phyloP scores from a whole-genome alignment of 2,113 vertebrate species.

The Noturus placidus region DNA sequence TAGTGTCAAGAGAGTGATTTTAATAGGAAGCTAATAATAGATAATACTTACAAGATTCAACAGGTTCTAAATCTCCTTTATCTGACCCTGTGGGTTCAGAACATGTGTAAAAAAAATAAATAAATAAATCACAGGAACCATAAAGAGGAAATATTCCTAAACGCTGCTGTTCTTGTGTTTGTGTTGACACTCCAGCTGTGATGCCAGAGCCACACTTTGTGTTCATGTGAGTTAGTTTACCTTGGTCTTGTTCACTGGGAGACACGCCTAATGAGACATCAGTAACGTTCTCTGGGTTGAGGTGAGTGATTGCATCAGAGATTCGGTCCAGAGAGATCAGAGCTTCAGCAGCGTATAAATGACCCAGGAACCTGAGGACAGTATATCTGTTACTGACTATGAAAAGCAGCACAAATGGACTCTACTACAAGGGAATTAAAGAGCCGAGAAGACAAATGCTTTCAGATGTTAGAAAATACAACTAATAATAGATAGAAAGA shows the following conservation, averaged over 20 bases:
- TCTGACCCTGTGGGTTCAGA: slow-evolving; percentile 80
- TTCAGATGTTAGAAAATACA: neutral
- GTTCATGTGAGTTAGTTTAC: slow-evolving; percentile 64
- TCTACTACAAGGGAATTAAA: neutral
- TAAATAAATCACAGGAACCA: neutral
- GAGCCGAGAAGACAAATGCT: neutral
- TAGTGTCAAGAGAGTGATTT: neutral
- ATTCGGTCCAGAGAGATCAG: slow-evolving; percentile 98
- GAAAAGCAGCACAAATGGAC: slow-evolving; percentile 30
- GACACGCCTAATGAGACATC: slow-evolving; percentile 92
- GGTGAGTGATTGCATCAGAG: slow-evolving; percentile 94
- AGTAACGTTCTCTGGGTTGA: slow-evolving; percentile 95
- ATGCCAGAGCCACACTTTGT: neutral
- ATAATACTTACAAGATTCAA: slow-evolving; percentile 87
- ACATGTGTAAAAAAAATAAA: neutral
- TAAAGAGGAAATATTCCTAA: neutral
- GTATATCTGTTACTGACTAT: slow-evolving; percentile 21
- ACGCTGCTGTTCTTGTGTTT: neutral
- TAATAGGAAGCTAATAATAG: neutral
- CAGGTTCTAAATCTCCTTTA: slow-evolving; percentile 90
- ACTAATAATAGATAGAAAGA: neutral
- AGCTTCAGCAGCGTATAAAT: slow-evolving; percentile 96
- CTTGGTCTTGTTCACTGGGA: slow-evolving; percentile 94
- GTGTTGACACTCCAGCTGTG: neutral
- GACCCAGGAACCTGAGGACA: slow-evolving; percentile 88